Percentiles rank a stretch among this genome's conserved stretches.
Evolutionary conservation across 1,140 invertebrate genomes (phyloP).

Genomic region (Samia ricini): DNA sequence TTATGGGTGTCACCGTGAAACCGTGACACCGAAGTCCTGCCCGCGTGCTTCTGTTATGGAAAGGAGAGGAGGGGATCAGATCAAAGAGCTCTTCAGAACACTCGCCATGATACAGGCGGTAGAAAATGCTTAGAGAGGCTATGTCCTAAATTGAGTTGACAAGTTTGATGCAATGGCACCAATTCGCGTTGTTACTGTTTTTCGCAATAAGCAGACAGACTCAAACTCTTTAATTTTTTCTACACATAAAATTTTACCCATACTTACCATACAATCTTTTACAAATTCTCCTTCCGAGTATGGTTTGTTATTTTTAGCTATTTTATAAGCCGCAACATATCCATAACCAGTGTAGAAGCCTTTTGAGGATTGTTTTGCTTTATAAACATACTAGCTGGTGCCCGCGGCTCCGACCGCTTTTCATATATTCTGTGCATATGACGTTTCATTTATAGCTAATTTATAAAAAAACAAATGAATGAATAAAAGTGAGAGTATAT

Average conservation of each 20-base stretch:
- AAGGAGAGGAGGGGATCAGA: too few relatives aligned
- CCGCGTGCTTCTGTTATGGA: too few relatives aligned
- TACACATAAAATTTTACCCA: conserved; percentile 16
- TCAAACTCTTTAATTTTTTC: conserved; percentile 16
- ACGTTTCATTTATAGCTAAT: too few relatives aligned
- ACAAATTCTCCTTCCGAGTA: conserved; percentile 11
- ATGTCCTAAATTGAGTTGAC: conserved; percentile 11
- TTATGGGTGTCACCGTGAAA: too few relatives aligned
- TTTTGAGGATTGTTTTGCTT: conserved; percentile 14
- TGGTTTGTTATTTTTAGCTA: conserved; percentile 17
- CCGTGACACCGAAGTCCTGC: too few relatives aligned
- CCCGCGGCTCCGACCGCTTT: too few relatives aligned
- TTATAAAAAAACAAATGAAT: too few relatives aligned
- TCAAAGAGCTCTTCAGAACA: too few relatives aligned
- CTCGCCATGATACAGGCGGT: too few relatives aligned
- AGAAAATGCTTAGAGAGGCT: too few relatives aligned
- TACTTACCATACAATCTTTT: conserved; percentile 12
- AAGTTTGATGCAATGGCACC: conserved; percentile 15
- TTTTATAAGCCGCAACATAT: conserved; percentile 19
- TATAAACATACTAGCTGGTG: conserved; percentile 15
- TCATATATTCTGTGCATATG: too few relatives aligned
- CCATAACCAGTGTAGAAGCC: conserved; percentile 11
- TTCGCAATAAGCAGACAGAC: conserved; percentile 12
- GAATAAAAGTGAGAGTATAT: too few relatives aligned
- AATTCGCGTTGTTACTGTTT: conserved; percentile 17